Evolutionary conservation across 92 coral and sea anemone species (phyloP).

Genomic region (Porites divaricata): DNA sequence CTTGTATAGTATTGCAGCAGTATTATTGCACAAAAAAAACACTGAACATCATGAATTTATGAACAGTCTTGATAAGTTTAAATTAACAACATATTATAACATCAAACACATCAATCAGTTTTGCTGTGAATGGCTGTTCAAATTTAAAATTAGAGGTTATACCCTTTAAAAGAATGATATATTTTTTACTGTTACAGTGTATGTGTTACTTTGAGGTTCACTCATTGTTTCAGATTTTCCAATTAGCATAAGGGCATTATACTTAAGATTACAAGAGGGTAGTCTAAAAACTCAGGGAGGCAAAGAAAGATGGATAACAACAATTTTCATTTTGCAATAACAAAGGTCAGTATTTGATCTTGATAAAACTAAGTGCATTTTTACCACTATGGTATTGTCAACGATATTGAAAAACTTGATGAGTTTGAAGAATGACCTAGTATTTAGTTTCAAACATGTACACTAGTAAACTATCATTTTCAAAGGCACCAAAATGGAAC

Average conservation of each 20-base stretch:
- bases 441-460: neutral
- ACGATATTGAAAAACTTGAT: too few species aligned
- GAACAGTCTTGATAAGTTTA: too few species aligned
- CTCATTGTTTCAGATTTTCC: too few species aligned
- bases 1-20: neutral
- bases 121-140: too few species aligned
- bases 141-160: too few species aligned
- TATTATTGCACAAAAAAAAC: neutral
- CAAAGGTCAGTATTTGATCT: neutral
- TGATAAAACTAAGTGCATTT: conserved; percentile 4
- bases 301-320: neutral
- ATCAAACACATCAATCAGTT: too few species aligned
- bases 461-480: neutral
- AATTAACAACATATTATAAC: too few species aligned
- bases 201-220: too few species aligned
- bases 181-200: too few species aligned
- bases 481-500: neutral
- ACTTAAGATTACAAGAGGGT: conserved; percentile 20
- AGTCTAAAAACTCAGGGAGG: conserved; percentile 10
- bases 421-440: neutral
- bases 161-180: too few species aligned
- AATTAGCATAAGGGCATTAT: neutral
- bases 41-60: neutral
- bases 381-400: neutral
- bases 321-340: neutral